Percentiles rank a stretch among this genome's conserved stretches.
These are phyloP conservation scores for Pantelozetes paolii DNA, from an alignment of 2,888 invertebrate genomes.

Conservation along the genomic window DNA sequence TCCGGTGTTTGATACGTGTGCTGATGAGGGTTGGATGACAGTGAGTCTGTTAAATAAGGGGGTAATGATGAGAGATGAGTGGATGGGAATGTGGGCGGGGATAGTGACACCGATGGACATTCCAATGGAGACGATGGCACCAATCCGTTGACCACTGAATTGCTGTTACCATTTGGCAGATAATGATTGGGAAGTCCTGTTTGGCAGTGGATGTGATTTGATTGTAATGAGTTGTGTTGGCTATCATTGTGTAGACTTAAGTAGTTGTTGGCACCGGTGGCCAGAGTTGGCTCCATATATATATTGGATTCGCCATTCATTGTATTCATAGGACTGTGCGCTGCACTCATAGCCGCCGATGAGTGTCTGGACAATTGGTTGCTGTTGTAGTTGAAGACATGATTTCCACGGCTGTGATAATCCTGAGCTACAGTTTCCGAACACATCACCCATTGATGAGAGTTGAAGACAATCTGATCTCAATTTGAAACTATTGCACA, in stretches of 20 bases:
- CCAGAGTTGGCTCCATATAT: conserved; percentile 15
- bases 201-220: neutral
- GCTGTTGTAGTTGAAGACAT: neutral
- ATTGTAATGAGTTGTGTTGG: neutral
- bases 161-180: conserved; percentile 5
- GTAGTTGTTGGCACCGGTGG: neutral
- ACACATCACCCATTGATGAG: conserved; percentile 32
- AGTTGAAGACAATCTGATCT: neutral
- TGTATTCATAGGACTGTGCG: conserved; percentile 14
- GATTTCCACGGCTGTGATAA: conserved; percentile 10
- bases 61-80: neutral
- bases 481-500: neutral
- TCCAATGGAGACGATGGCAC: too few species aligned
- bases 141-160: neutral
- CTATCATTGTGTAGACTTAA: neutral
- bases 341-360: neutral
- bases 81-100: neutral
- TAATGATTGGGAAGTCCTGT: neutral
- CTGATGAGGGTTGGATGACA: conserved; percentile 3
- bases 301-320: conserved; percentile 24
- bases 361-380: neutral
- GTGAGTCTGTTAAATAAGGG: neutral
- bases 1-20: neutral
- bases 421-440: conserved; percentile 28
- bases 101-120: too few species aligned